These are phyloP conservation scores for Oopsacas minuta DNA, from an alignment of 37 sponge, comb jelly and placozoan genomes.

Conservation along the genomic window DNA sequence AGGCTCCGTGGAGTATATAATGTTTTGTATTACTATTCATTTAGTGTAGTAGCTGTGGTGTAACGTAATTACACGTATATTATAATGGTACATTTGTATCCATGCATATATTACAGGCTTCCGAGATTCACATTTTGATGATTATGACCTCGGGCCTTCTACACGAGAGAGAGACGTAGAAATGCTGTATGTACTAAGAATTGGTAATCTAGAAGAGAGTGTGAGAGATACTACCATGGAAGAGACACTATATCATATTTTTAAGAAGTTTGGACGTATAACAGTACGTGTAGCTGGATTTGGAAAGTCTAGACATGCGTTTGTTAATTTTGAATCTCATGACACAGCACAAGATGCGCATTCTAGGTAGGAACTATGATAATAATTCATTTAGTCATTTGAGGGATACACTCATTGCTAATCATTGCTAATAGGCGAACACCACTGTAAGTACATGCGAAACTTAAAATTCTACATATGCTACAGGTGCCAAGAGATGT, in stretches of 20 bases:
- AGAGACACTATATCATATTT: constrained; percentile 33
- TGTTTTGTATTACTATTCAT: neutral
- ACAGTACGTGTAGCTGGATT: constrained; percentile 52
- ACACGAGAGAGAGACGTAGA: neutral
- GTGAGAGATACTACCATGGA: constrained; percentile 34
- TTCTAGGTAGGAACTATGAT: neutral
- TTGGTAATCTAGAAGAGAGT: constrained; percentile 37
- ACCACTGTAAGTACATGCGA: too few species aligned
- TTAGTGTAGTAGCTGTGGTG: neutral
- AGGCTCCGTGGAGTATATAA: neutral
- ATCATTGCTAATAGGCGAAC: too few species aligned
- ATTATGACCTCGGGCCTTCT: neutral
- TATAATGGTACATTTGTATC: neutral
- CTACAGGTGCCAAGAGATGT: constrained; percentile 16
- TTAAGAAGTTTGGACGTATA: constrained; percentile 51
- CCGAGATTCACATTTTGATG: neutral
- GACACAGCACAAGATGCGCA: constrained; percentile 32
- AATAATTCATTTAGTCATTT: too few species aligned
- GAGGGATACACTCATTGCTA: too few species aligned
- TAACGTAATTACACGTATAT: too few species aligned
- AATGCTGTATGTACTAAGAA: constrained; percentile 38
- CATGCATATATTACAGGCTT: neutral
- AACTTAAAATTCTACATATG: too few species aligned
- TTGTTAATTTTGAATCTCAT: constrained; percentile 47
- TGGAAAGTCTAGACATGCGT: constrained; percentile 53